phyloP scores from a whole-genome alignment of 2,113 vertebrate genomes.

The Mungos mungo region DNA sequence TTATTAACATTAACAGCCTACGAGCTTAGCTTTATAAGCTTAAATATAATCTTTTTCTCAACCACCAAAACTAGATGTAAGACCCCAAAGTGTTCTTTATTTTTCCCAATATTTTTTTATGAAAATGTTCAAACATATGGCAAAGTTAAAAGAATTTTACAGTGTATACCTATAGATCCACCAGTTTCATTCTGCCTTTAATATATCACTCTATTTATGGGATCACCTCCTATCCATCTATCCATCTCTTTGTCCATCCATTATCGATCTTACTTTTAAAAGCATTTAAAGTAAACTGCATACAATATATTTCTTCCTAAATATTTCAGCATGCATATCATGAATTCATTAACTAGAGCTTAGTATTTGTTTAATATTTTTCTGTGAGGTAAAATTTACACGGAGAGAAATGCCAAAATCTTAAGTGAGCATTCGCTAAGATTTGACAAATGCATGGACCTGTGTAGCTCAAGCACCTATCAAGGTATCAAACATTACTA shows the following conservation, averaged over 20 bases:
- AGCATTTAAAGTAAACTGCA: conserved; percentile 28
- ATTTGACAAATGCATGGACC: background rate
- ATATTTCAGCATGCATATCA: background rate
- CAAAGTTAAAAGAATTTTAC: conserved; percentile 37
- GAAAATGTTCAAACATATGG: background rate
- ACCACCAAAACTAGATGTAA: background rate
- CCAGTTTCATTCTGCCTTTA: background rate
- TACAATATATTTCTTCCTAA: background rate
- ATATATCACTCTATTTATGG: background rate
- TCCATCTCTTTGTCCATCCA: background rate
- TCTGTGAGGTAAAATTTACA: background rate
- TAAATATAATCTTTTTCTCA: background rate
- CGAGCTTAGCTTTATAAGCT: background rate
- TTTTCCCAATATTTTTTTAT: background rate
- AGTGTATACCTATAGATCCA: background rate
- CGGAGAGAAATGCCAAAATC: background rate
- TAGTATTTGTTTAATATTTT: background rate
- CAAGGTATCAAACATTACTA: background rate
- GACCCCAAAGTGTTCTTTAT: background rate
- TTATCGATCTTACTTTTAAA: conserved; percentile 24
- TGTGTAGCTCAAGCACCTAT: background rate
- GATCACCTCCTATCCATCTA: background rate
- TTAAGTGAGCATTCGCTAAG: background rate
- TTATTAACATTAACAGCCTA: background rate
- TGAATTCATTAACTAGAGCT: background rate